Evolutionary conservation across 2,797 vertebrate species (phyloP), one percentile per base, ranked within the genome.

Genomic region (Tapera naevia): DNA sequence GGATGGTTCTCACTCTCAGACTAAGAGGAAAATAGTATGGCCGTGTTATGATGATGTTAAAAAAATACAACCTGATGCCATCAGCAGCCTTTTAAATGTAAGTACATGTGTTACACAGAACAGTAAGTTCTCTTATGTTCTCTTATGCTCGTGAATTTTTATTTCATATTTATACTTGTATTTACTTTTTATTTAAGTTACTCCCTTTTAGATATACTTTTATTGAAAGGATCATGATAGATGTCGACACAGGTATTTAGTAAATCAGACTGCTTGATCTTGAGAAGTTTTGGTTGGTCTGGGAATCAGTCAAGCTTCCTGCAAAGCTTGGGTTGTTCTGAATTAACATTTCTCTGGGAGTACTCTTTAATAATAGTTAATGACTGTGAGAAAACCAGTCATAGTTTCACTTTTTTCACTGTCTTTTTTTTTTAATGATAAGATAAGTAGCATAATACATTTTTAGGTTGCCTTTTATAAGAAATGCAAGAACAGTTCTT

Each of bases 1-100:
- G 0, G 92, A 97, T 62, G 97, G 95, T 22, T 75, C 98, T 9
- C 86, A 96, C 33, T 89, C 98, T 76, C 98, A 97, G 95, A 99
- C 98, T 27, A 98, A 98, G 95, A 98, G 99, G 97, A 98, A 98
- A 97, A 99, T 99, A 11, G 98, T 99, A 60, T 99, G 99, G 99
- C 99, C 99, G 0, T 99, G 99, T 96, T 99, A 99, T 51, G 99
- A 99, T 94, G 98, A 98, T 35, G 97, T 99, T 88, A 97, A 97
- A 95, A 98, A 97, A 23, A 97, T 98, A 39, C 99, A 99, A 94
- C 99, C 99, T 0, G 98, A 99, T 53, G 99, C 99, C 81, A 98
- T 99, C 97, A 99, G 98, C 97, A 98, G 98, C 89, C 98, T 99
- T 61, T 98, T 99, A 93, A 97, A 97, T 41, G 99, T 99, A 97